Base-by-base conservation (phyloP, 2,113 vertebrate species). In the Misgurnus mizolepis region DNA sequence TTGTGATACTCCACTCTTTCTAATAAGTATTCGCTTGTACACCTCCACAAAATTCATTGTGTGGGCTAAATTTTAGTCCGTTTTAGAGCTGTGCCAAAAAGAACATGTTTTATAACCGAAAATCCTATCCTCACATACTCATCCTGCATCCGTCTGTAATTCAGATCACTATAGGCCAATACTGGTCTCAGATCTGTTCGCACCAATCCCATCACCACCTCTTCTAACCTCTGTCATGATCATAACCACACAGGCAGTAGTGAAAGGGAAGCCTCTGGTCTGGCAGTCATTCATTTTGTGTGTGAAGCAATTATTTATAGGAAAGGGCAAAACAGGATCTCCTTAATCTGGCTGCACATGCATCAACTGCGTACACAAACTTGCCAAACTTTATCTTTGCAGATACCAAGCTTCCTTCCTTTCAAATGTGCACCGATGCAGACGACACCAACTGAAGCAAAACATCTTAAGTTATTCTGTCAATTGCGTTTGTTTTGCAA, bases 391-490 rank as follows among this genome's bases (percentile, higher is more conserved):
- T 56, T 55, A 78, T 84, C 83, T 62, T 81, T 12, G 14, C 45
- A 65, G 65, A 69, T 60, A 70, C 72, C 27, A 80, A 62, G 68
- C 62, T 84, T 84, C 83, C 79, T 84, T 84, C 64, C 68, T 55
- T 66, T 39, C 49, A 50, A 69, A 67, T 83, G 61, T 78, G 68
- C 39, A 76, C 15, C 11, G 27, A 81, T 6, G 15, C 34, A 56
- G 70, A 88, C 82, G 76, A 85, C 47, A 86, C 55, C 87, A 88
- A 83, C 77, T 88, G 83, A 76, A 76, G 58, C 60, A 7, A 34
- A 34, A 55, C n/a, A 18, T 18, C 34, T 55, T 15, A 69, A 67
- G 8, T 68, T 18, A 61, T 43, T 60, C 61, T 41, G 68, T 56
- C n/a, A 15, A 43, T 14, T 43, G 53, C 40, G 47, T 47, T 73